Evolutionary conservation across 1,140 invertebrate species (phyloP), one percentile per base, ranked within the genome.

Genomic region (Platorchestia sp.): DNA sequence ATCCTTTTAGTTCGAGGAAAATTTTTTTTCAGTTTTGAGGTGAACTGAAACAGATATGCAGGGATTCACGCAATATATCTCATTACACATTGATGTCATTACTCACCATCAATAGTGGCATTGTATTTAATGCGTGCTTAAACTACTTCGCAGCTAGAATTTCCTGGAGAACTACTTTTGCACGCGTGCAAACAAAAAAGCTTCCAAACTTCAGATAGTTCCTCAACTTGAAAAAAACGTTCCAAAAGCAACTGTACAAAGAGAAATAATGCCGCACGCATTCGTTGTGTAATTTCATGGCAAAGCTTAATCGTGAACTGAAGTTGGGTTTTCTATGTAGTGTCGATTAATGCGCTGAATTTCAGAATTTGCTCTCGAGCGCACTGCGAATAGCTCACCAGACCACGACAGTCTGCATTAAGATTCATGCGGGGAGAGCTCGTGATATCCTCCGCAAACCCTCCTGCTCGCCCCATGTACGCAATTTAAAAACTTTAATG

Each of bases 401-500:
- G 27, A 27, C 59, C 10, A 75, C 59, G 59, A 75, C 59, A 75
- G 59, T 75, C 59, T 75, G 59, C 59, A 75, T 75, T 75, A 75
- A 75, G 59, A 75, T 75, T 36, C 59, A 75, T 36, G 59, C 59
- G 27, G 59, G 59, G 59, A 22, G 59, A 75, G 59, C 59, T 75
- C 59, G 59, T 36, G 59, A 75, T 75, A 75, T 75, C 59, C 91
- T 93, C 44, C 45, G 40, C 91, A 44, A 40, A 47, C 45, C 36
- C 43, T 93, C 43, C 91, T 44, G 7, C 22, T 93, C 91, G 16
- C 91, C 89, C 89, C 91, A 6, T 93, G 43, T 47, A 42, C 87
- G 87, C 91, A 93, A 93, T 93, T 93, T 93, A 93, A 93, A 93
- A 93, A 93, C 91, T 93, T 93, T 93, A 93, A 93, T 93, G 91